Evolutionary conservation across 2,888 invertebrate genomes (phyloP).

Genomic region (Chalcis sispes): DNA sequence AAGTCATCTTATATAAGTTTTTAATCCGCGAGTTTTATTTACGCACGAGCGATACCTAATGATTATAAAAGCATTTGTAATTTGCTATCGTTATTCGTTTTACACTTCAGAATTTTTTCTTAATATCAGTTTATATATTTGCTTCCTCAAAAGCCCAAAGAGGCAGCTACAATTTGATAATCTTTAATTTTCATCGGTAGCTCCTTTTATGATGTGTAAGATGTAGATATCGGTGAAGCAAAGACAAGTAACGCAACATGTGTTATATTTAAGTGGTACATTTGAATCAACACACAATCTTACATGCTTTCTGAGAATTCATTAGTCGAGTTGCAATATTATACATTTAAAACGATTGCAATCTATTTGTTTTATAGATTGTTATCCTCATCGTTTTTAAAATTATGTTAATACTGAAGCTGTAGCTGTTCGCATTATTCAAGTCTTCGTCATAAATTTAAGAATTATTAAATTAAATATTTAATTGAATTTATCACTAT

Average conservation of each 20-base stretch:
- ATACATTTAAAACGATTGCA: conserved; percentile 49
- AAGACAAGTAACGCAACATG: conserved; percentile 19
- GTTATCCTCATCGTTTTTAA: conserved; percentile 45
- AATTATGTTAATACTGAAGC: conserved; percentile 39
- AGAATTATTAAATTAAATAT: no score
- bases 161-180: conserved; percentile 37
- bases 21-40: conserved; percentile 13
- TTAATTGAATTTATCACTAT: no score
- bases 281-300: conserved; percentile 36
- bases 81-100: conserved; percentile 29
- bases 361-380: conserved; percentile 60
- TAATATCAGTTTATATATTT: conserved; percentile 12
- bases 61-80: conserved; percentile 23
- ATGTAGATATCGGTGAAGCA: conserved; percentile 10
- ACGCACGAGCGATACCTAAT: conserved; percentile 18
- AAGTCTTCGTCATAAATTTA: neutral
- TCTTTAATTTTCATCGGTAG: conserved; percentile 35
- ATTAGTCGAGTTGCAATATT: conserved; percentile 58
- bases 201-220: no score
- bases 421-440: conserved; percentile 25
- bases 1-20: conserved; percentile 28
- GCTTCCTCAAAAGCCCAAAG: conserved; percentile 36
- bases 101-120: conserved; percentile 15
- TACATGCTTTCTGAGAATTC: conserved; percentile 41
- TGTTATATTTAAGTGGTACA: conserved; percentile 37